phyloP scores from a whole-genome alignment of 1,140 invertebrate genomes.

The Drosophila parabipectinata region DNA sequence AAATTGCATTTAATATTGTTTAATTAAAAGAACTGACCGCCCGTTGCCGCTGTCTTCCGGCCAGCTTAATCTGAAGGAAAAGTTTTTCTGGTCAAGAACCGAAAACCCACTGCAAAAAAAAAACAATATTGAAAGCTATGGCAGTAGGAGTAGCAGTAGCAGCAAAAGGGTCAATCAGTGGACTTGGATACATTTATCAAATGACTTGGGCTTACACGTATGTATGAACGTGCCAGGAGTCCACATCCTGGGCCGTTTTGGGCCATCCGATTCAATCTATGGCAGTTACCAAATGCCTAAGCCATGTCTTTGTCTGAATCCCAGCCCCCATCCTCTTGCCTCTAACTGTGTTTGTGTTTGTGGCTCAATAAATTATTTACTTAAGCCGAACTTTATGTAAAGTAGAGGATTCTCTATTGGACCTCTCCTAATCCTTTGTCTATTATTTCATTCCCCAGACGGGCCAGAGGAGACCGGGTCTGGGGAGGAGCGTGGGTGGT shows the following conservation, averaged over 20 bases:
- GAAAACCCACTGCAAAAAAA: not conserved
- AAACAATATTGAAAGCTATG: slow-evolving; percentile 3
- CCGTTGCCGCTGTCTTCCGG: slow-evolving; percentile 27
- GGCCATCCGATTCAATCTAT: slow-evolving; percentile 27
- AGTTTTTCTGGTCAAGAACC: slow-evolving; percentile 21
- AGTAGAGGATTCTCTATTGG: slow-evolving; percentile 62
- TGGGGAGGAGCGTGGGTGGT: not conserved
- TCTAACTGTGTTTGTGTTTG: slow-evolving; percentile 30
- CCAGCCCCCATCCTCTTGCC: not conserved
- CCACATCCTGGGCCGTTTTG: slow-evolving; percentile 7
- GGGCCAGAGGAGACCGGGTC: slow-evolving; percentile 5
- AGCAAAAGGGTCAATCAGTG: slow-evolving; percentile 30
- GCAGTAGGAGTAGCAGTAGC: slow-evolving; percentile 8
- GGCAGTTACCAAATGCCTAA: slow-evolving; percentile 28
- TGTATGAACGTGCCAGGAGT: slow-evolving; percentile 19
- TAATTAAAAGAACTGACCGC: slow-evolving; percentile 62
- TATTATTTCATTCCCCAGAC: slow-evolving; percentile 70
- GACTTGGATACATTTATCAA: slow-evolving; percentile 56
- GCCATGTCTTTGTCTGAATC: slow-evolving; percentile 20
- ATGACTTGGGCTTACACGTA: slow-evolving; percentile 38
- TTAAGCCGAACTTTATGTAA: slow-evolving; percentile 78
- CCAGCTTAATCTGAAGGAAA: slow-evolving; percentile 31
- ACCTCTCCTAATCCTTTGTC: slow-evolving; percentile 73
- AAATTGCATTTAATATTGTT: slow-evolving; percentile 63
- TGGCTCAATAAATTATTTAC: slow-evolving; percentile 77